Evolutionary conservation across 2,888 invertebrate genomes (phyloP).

Genomic region (Lycocerus yunnanus): DNA sequence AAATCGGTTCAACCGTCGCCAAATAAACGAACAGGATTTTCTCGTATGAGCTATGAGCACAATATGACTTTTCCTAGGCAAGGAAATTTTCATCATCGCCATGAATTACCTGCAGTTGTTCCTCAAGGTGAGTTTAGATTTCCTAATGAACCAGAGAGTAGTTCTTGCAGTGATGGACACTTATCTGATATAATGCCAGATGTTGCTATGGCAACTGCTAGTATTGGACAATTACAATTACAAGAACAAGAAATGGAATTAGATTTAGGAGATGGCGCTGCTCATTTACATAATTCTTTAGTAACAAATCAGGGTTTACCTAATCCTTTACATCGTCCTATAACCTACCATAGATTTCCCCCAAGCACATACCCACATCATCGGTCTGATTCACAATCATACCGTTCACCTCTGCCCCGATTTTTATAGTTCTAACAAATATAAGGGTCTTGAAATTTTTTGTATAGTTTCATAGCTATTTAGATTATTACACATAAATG

Average conservation of each 20-base stretch:
- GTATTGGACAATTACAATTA: conserved; percentile 69
- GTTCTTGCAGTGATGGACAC: conserved; percentile 70
- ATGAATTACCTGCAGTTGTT: conserved; percentile 68
- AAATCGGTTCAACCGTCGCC: conserved; percentile 55
- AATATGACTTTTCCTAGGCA: conserved; percentile 68
- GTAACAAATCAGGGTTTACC: conserved; percentile 42
- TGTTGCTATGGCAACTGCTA: conserved; percentile 89
- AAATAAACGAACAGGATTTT: conserved; percentile 42
- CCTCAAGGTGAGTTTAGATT: conserved; percentile 64
- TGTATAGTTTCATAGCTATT: conserved; percentile 33
- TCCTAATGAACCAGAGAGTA: conserved; percentile 57
- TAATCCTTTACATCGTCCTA: conserved; percentile 45
- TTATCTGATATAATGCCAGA: conserved; percentile 87
- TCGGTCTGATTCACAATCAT: conserved; percentile 41
- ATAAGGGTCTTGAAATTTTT: conserved; percentile 21
- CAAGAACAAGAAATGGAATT: conserved; percentile 71
- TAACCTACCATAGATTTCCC: conserved; percentile 47
- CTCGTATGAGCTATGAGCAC: conserved; percentile 57
- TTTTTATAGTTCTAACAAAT: conserved; percentile 43
- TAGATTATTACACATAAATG: conserved; percentile 33
- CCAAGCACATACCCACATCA: conserved; percentile 47
- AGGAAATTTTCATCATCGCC: conserved; percentile 55
- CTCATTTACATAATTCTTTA: conserved; percentile 60
- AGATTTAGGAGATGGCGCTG: conserved; percentile 84
- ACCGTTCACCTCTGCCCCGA: conserved; percentile 42